Base-by-base conservation (phyloP, 2,888 invertebrate genomes). In the Agapetus fuscipes region DNA sequence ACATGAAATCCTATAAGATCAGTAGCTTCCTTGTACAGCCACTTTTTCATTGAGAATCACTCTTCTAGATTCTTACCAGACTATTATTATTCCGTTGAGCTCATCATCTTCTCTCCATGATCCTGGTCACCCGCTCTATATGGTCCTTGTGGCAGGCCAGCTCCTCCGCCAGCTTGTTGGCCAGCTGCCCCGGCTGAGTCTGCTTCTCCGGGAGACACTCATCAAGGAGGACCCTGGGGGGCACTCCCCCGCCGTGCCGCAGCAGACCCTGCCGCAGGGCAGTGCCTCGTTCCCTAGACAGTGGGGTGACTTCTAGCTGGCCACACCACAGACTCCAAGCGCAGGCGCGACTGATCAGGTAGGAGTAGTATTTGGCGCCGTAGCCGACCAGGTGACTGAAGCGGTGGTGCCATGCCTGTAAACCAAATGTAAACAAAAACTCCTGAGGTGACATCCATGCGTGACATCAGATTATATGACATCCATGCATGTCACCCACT, bases 291-390 rank as follows among this genome's bases (percentile, higher is more conserved):
- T 60, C 51, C 3, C 88, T 74, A 56, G 71, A 74, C 33, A 91
- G 77, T 0, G 93, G 93, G 57, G 86, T 80, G 0, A 62, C 57
- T 53, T 80, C 74, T 56, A 97, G 95, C 58, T 85, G 81, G 13
- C 76, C 76, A 56, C 86, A 82, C 96, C 96, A 97, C 47, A 94
- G 88, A 69, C 83, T 82, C 39, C 90, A 86, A 0, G 96, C 94
- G 34, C 95, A 78, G 6, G 94, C 90, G 53, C 89, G 77, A 0
- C 97, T 96, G 55, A 96, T 85, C 47, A 98, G 69, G 66, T 99
- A 99, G 1, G 97, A 87, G 62, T 97, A 98, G 66, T 98, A 98
- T 62, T 95, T 96, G 0, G 96, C 96, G 26, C 98, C 98, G 62
- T 99, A 99, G 2, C 96, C 95, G 3, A 96, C 88, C 37, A 98